A percentile compares a stretch with the other conserved stretches of the same genome.
Evolutionary conservation across 2,888 invertebrate species (phyloP).

Genomic region (Drosophila nr. fundita): DNA sequence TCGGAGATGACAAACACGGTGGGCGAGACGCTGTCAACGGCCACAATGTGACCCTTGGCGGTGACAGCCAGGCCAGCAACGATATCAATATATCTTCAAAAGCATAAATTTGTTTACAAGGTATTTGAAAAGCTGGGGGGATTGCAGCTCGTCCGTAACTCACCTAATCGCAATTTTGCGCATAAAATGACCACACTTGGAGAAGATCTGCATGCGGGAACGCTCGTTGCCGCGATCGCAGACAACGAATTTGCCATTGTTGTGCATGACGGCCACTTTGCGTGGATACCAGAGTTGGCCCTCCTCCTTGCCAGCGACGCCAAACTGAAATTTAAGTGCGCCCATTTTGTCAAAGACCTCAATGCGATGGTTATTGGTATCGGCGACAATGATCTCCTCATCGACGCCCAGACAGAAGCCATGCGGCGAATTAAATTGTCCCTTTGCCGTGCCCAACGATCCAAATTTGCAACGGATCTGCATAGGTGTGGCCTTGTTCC

Average conservation of each 20-base stretch:
- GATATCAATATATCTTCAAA: constrained; percentile 91
- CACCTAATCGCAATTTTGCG: constrained; percentile 94
- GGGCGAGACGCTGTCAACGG: constrained; percentile 98
- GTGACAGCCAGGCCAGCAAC: constrained; percentile 98
- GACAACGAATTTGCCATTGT: constrained; percentile 96
- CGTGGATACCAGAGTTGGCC: constrained; percentile 99
- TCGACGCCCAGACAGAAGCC: constrained; percentile 98
- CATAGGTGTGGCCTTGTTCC: constrained; percentile 92
- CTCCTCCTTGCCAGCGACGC: constrained; percentile 97
- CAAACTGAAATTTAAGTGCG: constrained; percentile 96
- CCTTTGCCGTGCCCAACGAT: constrained; percentile 95
- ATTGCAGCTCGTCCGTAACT: not conserved
- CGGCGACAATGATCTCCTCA: constrained; percentile 98
- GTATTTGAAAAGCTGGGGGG: too few relatives aligned
- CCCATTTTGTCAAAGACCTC: constrained; percentile 98
- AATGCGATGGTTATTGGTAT: constrained; percentile 98
- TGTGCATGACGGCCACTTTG: constrained; percentile 96
- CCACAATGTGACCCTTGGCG: constrained; percentile 95
- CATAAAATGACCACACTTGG: constrained; percentile 96
- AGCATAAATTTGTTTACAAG: not conserved
- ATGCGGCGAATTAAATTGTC: constrained; percentile 98
- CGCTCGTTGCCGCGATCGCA: constrained; percentile 98
- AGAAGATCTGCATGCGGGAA: constrained; percentile 98
- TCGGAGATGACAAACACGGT: constrained; percentile 97
- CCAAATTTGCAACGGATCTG: constrained; percentile 97